These are phyloP conservation scores for Tachycineta bicolor DNA, from an alignment of 2,113 vertebrate species.

Conservation along the genomic window DNA sequence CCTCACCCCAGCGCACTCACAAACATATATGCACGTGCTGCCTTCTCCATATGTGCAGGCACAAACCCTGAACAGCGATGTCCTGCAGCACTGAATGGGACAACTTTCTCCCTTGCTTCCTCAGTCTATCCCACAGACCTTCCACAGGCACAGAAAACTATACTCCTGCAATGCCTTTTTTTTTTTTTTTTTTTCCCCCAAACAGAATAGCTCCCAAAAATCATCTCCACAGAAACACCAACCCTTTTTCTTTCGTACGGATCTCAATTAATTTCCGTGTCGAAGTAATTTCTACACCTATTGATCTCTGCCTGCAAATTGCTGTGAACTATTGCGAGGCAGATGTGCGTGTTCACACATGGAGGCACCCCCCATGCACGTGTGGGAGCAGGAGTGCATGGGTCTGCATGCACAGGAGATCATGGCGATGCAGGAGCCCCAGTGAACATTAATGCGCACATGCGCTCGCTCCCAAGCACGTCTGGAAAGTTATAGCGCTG, in stretches of 20 bases:
- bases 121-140: background rate
- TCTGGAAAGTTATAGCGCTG: background rate
- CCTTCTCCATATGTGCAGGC: background rate
- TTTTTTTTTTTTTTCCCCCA: background rate
- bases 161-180: background rate
- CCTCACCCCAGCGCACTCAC: background rate
- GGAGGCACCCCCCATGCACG: background rate
- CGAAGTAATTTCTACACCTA: background rate
- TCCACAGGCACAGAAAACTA: background rate
- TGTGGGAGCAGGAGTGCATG: background rate
- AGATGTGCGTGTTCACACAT: background rate
- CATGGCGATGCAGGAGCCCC: background rate
- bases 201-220: background rate
- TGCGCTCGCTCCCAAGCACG: background rate
- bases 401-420: background rate
- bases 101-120: background rate
- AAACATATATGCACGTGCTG: background rate
- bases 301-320: background rate
- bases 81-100: background rate
- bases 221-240: background rate
- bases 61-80: background rate
- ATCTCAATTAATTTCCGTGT: background rate
- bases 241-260: background rate
- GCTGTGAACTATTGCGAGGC: background rate
- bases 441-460: background rate